Conservation (phyloP, 2,888 invertebrate genomes). For the Seira musarum region DNA sequence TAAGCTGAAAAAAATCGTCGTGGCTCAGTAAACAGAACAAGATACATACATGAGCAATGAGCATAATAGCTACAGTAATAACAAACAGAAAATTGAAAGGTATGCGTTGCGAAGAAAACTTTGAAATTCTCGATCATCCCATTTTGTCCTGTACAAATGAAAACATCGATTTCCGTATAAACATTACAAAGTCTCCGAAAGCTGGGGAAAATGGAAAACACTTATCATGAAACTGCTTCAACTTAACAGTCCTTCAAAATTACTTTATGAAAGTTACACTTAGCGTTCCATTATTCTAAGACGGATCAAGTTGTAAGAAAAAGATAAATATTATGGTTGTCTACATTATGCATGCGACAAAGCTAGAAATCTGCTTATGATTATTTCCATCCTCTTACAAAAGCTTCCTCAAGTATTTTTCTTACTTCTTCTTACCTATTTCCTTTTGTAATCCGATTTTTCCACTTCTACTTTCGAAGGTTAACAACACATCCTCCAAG, state of each 20-base stretch:
- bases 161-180: slow-evolving; percentile 19
- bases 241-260: too few species aligned
- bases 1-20: too few species aligned
- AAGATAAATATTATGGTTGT: slow-evolving; percentile 10
- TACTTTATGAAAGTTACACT: not conserved
- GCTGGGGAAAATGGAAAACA: not conserved
- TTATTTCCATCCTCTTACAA: slow-evolving; percentile 35
- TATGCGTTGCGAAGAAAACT: too few species aligned
- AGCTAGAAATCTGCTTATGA: slow-evolving; percentile 49
- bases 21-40: too few species aligned
- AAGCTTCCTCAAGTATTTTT: slow-evolving; percentile 25
- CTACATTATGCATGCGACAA: slow-evolving; percentile 42
- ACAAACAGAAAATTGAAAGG: too few species aligned
- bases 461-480: slow-evolving; percentile 38
- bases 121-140: too few species aligned
- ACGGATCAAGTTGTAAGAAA: slow-evolving; percentile 35
- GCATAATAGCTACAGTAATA: too few species aligned
- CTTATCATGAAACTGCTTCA: slow-evolving; percentile 5
- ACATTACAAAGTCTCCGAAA: not conserved
- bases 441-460: slow-evolving; percentile 25
- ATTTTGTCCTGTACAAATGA: slow-evolving; percentile 24
- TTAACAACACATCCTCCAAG: not conserved
- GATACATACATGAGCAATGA: too few species aligned
- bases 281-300: slow-evolving; percentile 8
- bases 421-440: too few species aligned